These are phyloP conservation scores for Abrostola triplasia DNA, from an alignment of 2,888 invertebrate genomes.

Conservation along the genomic window DNA sequence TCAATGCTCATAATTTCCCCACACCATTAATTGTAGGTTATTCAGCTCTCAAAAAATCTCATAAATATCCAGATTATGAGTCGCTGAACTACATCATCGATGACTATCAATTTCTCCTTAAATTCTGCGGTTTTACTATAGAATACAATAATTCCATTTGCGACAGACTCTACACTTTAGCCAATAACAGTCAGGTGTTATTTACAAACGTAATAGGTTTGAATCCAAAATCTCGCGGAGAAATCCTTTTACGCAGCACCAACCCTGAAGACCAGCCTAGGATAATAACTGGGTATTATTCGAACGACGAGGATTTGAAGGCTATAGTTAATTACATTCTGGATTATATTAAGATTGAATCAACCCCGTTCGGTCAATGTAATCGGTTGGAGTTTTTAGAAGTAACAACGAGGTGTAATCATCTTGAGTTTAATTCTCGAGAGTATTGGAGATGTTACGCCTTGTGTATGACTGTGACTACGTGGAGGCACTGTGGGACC, in stretches of 20 bases:
- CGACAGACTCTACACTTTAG: conserved; percentile 5
- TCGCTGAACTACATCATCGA: conserved; percentile 14
- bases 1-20: conserved; percentile 14
- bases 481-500: conserved; percentile 12
- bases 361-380: conserved; percentile 19
- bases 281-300: conserved; percentile 17
- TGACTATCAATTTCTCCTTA: conserved; percentile 8
- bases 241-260: conserved; percentile 17
- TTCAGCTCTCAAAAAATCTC: conserved; percentile 15
- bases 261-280: conserved; percentile 25
- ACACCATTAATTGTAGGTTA: conserved; percentile 29
- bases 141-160: conserved; percentile 24
- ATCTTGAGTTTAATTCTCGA: conserved; percentile 6
- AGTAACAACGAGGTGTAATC: conserved; percentile 4
- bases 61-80: conserved; percentile 5
- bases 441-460: conserved; percentile 28
- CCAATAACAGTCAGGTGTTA: conserved; percentile 16
- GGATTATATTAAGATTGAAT: conserved; percentile 19
- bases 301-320: conserved; percentile 22
- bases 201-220: not conserved
- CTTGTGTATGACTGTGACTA: conserved; percentile 19
- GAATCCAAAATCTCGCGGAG: conserved; percentile 23
- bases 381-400: conserved; percentile 13
- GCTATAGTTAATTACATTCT: conserved; percentile 7
- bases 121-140: conserved; percentile 24